Base-by-base conservation (phyloP, 2,888 invertebrate species). In the Lycia hirtaria region DNA sequence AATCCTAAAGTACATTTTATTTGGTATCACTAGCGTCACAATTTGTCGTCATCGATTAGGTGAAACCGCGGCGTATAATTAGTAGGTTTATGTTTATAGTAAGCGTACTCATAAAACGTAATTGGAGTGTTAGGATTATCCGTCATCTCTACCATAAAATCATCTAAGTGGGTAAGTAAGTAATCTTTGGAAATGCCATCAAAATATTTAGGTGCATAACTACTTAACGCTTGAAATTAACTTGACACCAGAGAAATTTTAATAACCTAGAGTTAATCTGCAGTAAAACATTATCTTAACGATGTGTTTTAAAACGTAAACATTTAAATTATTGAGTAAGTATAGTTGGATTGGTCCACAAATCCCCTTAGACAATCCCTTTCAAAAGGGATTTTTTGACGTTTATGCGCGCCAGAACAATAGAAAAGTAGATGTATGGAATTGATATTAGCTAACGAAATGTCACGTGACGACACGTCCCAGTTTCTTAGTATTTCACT, bases 241-340 rank as follows among this genome's bases (percentile, higher is more conserved):
- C 43, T 41, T 41, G 28, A 43, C 26, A 28, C 17, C 26, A 14
- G 26, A 19, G 19, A 14, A 26, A 32, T 24, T 43, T 43, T 38
- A 28, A 35, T 53, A 47, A 40, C 24, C 15, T 26, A 10, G 30
- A 14, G n/a, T 15, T 53, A 22, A 38, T 32, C 30, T 12, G 38
- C 45, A 6, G 12, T 54, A 54, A 54, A 53, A 47, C 26, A 30
- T 38, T 33, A 40, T 54, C 32, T 54, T 19, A 28, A 48, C 47
- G 47, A 33, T 38, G 45, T 17, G 40, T 48, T 47, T n/a, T 56
- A 54, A 51, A 54, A n/a, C 33, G 30, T 19, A 32, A 41, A 44
- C 53, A 49, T 20, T 19, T 38, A 45, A 32, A 20, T 32, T 22
- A n/a, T n/a, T n/a, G n/a, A n/a, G 38, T 35, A 20, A 22, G 38